These are phyloP conservation scores for Clarias platycephalus DNA, from an alignment of 2,797 vertebrate genomes.

Conservation along the genomic window DNA sequence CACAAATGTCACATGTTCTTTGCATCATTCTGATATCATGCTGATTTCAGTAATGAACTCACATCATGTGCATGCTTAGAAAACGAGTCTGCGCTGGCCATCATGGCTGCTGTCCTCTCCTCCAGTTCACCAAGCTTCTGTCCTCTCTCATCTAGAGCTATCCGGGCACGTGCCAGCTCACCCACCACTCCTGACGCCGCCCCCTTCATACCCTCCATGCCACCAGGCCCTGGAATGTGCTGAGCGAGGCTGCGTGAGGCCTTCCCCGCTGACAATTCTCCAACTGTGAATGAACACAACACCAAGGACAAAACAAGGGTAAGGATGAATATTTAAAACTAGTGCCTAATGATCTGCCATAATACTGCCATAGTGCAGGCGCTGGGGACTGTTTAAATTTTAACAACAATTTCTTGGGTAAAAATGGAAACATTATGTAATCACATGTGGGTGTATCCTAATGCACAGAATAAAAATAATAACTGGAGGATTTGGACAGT, in stretches of 20 bases:
- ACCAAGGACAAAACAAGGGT: conserved; percentile 34
- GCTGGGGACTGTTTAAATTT: neutral
- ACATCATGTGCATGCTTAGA: conserved; percentile 97
- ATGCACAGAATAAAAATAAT: conserved; percentile 5
- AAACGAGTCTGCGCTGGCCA: conserved; percentile 92
- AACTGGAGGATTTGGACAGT: neutral
- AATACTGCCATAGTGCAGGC: neutral
- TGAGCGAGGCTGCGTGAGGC: conserved; percentile 92
- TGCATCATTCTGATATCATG: neutral
- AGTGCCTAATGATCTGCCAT: neutral
- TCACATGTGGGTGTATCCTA: conserved; percentile 8
- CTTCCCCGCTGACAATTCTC: conserved; percentile 87
- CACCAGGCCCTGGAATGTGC: conserved; percentile 91
- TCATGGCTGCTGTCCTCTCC: conserved; percentile 93
- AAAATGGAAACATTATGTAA: conserved; percentile 19
- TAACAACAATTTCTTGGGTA: neutral
- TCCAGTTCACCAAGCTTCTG: conserved; percentile 95
- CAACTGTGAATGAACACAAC: conserved; percentile 73
- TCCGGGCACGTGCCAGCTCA: conserved; percentile 88
- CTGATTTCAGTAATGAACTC: conserved; percentile 35
- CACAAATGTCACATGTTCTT: neutral
- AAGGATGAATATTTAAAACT: conserved; percentile 17
- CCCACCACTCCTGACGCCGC: conserved; percentile 92
- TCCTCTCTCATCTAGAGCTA: conserved; percentile 94
- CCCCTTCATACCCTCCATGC: conserved; percentile 95